Evolutionary conservation across 2,888 invertebrate species (phyloP), one percentile per base, ranked within the genome.

Genomic region (Eupelmus urozonus): DNA sequence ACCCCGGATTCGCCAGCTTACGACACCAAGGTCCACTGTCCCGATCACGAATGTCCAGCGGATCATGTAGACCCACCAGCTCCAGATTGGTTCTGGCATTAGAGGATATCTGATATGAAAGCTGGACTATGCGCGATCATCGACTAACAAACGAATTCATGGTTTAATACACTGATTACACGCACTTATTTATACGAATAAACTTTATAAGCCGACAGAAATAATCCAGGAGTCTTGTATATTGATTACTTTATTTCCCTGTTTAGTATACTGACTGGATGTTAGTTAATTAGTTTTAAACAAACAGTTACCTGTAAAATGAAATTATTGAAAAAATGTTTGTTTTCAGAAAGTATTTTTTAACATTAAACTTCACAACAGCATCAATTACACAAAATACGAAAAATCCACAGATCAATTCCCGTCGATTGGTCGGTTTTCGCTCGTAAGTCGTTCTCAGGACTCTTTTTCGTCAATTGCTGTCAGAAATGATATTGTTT

Each of bases 381-480:
- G 9, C 3, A 34, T 34, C 3, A 34, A 34, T 76, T 79, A 69
- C 45, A 59, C 76, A 76, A 72, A 63, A 63, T 73, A 76, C 72
- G 16, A 5, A 69, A 76, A 76, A 73, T 67, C 69, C 51, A 29
- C 20, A 53, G 72, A 63, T 76, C 69, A 72, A 76, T 76, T 73
- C 53, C 60, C 79, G 66, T 80, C 63, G 69, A 76, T 79, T 72
- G 60, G 18, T 20, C 13, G 11, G 51, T 18, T 27, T 59, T 40
- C 42, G 20, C n/a, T n/a, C n/a, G 34, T 2, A 27, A 40, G 57
- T 29, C 51, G 76, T n/a, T 72, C 59, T 62, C 73, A 63, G 76
- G 69, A 76, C 69, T 23, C 72, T 79, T 79, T 79, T 29, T 67
- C 76, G 76, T 76, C 79, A 73, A 79, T 76, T 63, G 42, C 34